Conservation (phyloP, 2,113 vertebrate genomes). For the Macrotus californicus region DNA sequence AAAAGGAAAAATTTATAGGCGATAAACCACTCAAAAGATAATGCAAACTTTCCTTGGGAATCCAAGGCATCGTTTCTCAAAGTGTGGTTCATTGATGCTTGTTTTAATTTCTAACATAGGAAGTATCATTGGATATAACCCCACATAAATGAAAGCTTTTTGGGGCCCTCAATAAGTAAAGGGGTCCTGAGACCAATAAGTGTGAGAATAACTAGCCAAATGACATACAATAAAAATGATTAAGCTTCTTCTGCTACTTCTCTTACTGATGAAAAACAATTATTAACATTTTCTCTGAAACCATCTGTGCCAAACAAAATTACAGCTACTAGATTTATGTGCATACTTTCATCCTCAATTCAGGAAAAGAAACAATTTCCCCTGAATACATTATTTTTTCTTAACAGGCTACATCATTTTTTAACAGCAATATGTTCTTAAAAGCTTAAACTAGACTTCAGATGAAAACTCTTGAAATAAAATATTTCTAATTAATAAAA, state of each 20-base stretch:
- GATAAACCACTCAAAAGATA: background rate
- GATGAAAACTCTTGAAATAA: background rate
- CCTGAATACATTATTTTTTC: conserved; percentile 11
- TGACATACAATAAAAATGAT: background rate
- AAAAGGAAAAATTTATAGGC: background rate
- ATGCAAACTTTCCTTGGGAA: background rate
- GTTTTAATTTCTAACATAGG: background rate
- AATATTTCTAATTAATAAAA: background rate
- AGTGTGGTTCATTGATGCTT: background rate
- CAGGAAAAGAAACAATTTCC: background rate
- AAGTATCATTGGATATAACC: background rate
- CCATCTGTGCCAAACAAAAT: conserved; percentile 32
- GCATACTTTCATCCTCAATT: conserved; percentile 30
- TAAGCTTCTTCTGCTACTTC: background rate
- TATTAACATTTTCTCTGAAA: conserved; percentile 45
- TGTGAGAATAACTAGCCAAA: conserved; percentile 18
- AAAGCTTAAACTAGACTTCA: conserved; percentile 36
- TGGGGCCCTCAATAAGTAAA: background rate
- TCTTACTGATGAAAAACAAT: background rate
- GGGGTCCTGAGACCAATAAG: background rate
- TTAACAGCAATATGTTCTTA: conserved; percentile 13
- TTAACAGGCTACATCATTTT: background rate
- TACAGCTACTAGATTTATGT: conserved; percentile 26
- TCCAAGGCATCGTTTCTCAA: conserved; percentile 13
- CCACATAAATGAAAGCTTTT: background rate